Conservation (phyloP, 2,888 invertebrate species). For the Tineola bisselliella region DNA sequence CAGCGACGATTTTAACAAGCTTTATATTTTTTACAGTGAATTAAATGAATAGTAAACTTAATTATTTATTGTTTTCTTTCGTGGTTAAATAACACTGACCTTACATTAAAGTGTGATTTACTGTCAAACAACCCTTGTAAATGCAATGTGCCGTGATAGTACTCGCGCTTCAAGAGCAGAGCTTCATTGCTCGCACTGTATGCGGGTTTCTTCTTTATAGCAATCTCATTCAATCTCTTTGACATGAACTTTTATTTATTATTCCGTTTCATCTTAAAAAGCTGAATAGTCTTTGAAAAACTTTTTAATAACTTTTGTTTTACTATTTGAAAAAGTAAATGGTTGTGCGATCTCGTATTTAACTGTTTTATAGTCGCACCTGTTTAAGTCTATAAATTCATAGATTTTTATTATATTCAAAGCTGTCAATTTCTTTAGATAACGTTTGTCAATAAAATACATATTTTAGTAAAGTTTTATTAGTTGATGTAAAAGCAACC, state of each 20-base stretch:
- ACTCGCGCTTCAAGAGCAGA: not conserved
- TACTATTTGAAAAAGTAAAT: too few species aligned
- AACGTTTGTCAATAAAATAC: constrained; percentile 2
- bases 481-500: not conserved
- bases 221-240: not conserved
- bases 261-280: not conserved
- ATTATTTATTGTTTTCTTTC: too few species aligned
- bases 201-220: not conserved
- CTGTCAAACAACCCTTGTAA: not conserved
- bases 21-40: too few species aligned
- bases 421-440: not conserved
- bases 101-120: not conserved
- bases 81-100: too few species aligned
- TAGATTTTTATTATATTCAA: not conserved
- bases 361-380: not conserved
- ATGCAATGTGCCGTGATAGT: not conserved
- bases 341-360: too few species aligned
- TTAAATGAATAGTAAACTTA: too few species aligned
- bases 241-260: not conserved
- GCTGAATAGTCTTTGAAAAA: not conserved
- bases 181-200: not conserved
- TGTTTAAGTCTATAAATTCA: not conserved
- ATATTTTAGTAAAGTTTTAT: not conserved
- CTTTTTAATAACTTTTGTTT: not conserved
- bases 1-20: too few species aligned